Conservation (phyloP, 2,113 vertebrate species). For the Pangasianodon hypophthalmus region DNA sequence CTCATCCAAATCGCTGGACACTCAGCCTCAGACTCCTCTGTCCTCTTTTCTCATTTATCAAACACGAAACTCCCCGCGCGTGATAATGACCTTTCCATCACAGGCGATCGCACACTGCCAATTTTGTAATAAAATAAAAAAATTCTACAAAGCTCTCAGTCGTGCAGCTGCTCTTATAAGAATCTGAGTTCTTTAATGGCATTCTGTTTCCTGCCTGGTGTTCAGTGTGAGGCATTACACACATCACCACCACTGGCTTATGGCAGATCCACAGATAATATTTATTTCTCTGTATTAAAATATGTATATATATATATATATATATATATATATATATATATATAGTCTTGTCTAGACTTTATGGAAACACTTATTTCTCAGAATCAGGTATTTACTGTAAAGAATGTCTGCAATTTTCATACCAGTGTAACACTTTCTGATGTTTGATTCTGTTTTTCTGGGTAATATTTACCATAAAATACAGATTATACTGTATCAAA, state of each 20-base stretch:
- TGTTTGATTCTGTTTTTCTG: not conserved
- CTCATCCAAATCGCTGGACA: slow-evolving; percentile 42
- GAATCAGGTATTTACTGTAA: not conserved
- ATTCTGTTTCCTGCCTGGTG: not conserved
- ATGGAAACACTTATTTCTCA: not conserved
- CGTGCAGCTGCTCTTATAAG: not conserved
- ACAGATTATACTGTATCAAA: not conserved
- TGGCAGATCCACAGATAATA: not conserved
- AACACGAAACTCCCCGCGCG: slow-evolving; percentile 30
- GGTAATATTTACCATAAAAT: not conserved
- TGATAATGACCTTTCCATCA: slow-evolving; percentile 52
- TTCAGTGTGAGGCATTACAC: not conserved
- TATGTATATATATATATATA: no score
- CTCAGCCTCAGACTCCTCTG: slow-evolving; percentile 27
- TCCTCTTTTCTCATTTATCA: slow-evolving; percentile 45
- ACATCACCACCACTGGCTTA: not conserved
- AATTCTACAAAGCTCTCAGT: slow-evolving; percentile 37
- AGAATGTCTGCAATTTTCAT: not conserved
- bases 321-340: not conserved
- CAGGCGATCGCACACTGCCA: slow-evolving; percentile 25
- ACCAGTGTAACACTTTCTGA: not conserved
- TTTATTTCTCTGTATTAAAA: not conserved
- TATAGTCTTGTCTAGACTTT: not conserved
- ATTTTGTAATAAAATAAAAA: slow-evolving; percentile 40
- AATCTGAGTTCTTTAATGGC: not conserved